Evolutionary conservation across 2,888 invertebrate species (phyloP).

Genomic region (Spilosoma lubricipeda): DNA sequence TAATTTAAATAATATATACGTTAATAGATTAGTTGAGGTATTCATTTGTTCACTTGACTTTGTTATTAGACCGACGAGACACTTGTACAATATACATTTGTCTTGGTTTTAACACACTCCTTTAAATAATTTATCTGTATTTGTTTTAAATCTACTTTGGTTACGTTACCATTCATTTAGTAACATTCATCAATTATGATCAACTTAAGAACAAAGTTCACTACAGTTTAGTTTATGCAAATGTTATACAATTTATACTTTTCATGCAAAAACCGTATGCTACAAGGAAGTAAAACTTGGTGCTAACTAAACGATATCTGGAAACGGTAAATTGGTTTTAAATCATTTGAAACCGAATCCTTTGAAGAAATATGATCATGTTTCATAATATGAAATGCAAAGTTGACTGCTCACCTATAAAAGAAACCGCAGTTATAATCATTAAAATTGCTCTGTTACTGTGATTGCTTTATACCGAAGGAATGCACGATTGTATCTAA

Average conservation of each 20-base stretch:
- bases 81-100: background rate
- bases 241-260: background rate
- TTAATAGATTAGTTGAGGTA: background rate
- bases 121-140: background rate
- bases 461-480: background rate
- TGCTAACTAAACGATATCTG: background rate
- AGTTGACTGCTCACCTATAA: background rate
- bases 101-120: background rate
- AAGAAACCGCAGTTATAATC: background rate
- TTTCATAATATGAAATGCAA: background rate
- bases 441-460: constrained; percentile 4
- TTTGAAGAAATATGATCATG: background rate
- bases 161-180: background rate
- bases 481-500: background rate
- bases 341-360: background rate
- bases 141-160: background rate
- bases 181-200: background rate
- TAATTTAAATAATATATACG: background rate
- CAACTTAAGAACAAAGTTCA: background rate
- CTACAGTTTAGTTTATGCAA: background rate
- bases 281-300: background rate
- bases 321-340: background rate
- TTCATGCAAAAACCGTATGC: background rate
- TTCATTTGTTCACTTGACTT: background rate
- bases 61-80: background rate